A percentile compares a stretch with the other conserved stretches of the same genome.
These are phyloP conservation scores for Thereva unica DNA, from an alignment of 2,888 invertebrate genomes.

Conservation along the genomic window DNA sequence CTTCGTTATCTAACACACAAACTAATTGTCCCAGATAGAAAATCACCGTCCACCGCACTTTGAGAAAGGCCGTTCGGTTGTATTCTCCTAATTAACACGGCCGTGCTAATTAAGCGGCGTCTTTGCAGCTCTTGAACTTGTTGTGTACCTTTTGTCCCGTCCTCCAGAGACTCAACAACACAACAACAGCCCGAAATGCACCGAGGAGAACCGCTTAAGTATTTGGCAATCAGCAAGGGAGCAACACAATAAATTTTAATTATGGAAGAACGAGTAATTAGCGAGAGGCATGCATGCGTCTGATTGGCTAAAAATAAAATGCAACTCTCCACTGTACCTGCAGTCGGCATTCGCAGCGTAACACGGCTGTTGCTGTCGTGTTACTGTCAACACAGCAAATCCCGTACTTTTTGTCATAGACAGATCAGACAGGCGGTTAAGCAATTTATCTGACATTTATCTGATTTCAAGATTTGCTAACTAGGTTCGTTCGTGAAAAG, in stretches of 20 bases:
- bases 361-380: conserved; percentile 23
- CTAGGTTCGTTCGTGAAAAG: not conserved
- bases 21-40: too few species aligned
- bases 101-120: conserved; percentile 41
- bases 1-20: too few species aligned
- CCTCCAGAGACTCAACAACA: not conserved
- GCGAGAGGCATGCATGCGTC: not conserved
- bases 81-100: conserved; percentile 37
- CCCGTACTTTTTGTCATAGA: not conserved
- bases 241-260: conserved; percentile 32
- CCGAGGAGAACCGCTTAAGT: conserved; percentile 2
- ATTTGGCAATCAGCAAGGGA: too few species aligned
- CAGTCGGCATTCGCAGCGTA: too few species aligned
- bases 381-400: conserved; percentile 16
- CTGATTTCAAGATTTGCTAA: conserved; percentile 30
- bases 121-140: conserved; percentile 26
- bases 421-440: conserved; percentile 18
- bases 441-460: conserved; percentile 21
- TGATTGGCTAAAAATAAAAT: too few species aligned
- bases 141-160: not conserved
- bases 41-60: not conserved
- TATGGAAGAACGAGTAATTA: conserved; percentile 32
- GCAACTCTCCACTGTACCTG: too few species aligned
- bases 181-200: not conserved
- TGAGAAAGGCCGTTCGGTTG: not conserved